Evolutionary conservation across 2,797 vertebrate species (phyloP).

Genomic region (Chloroceryle inda): DNA sequence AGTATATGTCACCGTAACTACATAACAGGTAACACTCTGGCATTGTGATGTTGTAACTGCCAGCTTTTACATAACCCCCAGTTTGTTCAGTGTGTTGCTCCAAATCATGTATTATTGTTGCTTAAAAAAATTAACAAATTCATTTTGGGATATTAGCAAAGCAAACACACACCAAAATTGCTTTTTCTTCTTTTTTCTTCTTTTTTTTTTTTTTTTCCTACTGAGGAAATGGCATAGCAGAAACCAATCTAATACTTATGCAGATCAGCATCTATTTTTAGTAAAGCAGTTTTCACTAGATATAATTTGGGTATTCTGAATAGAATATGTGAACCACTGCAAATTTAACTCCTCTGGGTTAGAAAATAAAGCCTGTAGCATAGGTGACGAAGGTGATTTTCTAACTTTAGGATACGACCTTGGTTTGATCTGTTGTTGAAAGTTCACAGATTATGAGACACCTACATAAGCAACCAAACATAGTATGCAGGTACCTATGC

Average conservation of each 20-base stretch:
- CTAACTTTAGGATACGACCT: not conserved
- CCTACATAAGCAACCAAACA: not conserved
- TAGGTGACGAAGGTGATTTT: not conserved
- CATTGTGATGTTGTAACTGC: not conserved
- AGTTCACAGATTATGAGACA: not conserved
- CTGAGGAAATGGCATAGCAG: constrained; percentile 15
- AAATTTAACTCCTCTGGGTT: not conserved
- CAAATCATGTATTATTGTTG: not conserved
- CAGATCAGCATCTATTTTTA: constrained; percentile 66
- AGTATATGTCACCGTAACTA: not conserved
- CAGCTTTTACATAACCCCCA: not conserved
- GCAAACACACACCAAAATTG: not conserved
- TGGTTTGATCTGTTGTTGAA: not conserved
- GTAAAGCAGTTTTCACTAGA: constrained; percentile 31
- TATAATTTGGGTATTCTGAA: constrained; percentile 50
- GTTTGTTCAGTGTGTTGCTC: not conserved
- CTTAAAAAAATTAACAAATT: not conserved
- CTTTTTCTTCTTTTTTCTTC: not conserved
- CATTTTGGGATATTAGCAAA: not conserved
- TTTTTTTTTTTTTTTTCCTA: not conserved
- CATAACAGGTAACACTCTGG: not conserved
- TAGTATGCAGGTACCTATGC: not conserved
- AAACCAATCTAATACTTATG: constrained; percentile 45
- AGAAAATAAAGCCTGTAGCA: not conserved
- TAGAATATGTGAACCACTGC: not conserved